These are phyloP conservation scores for Eupeodes luniger DNA, from an alignment of 2,888 invertebrate genomes.

Conservation along the genomic window DNA sequence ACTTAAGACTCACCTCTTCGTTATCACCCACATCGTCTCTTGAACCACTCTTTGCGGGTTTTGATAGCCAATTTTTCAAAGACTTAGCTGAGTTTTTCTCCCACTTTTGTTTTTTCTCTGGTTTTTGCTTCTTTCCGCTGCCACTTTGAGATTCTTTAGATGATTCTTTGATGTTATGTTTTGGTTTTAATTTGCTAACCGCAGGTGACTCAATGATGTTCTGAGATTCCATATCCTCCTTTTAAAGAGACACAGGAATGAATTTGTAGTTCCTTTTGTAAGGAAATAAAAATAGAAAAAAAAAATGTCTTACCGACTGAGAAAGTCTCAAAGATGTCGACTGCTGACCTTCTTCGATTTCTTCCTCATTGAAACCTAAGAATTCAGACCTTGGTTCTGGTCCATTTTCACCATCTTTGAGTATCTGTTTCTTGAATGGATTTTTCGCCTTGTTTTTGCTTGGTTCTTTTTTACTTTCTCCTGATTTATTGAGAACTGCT, in stretches of 20 bases:
- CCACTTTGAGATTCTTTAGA: slow-evolving; percentile 21
- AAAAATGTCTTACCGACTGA: slow-evolving; percentile 55
- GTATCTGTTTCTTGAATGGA: slow-evolving; percentile 22
- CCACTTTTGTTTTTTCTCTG: slow-evolving; percentile 32
- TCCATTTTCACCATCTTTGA: neutral
- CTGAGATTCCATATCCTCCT: slow-evolving; percentile 27
- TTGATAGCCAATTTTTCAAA: slow-evolving; percentile 52
- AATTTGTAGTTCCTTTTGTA: neutral
- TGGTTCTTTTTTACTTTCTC: neutral
- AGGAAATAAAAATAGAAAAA: neutral
- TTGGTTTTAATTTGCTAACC: neutral
- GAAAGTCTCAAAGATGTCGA: slow-evolving; percentile 62
- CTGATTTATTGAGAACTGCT: neutral
- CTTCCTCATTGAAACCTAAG: slow-evolving; percentile 60
- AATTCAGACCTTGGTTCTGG: slow-evolving; percentile 3
- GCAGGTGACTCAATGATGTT: neutral
- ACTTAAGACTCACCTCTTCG: neutral
- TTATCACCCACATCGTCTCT: slow-evolving; percentile 3
- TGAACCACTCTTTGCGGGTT: neutral
- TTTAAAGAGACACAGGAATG: neutral
- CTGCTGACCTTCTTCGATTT: slow-evolving; percentile 64
- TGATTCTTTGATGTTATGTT: slow-evolving; percentile 24
- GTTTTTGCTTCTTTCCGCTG: slow-evolving; percentile 23
- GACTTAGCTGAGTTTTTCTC: slow-evolving; percentile 50
- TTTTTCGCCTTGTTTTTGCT: slow-evolving; percentile 19